A percentile compares a stretch with the other conserved stretches of the same genome.
Conservation (phyloP, 2,113 vertebrate species). For the Beaufortia kweichowensis region DNA sequence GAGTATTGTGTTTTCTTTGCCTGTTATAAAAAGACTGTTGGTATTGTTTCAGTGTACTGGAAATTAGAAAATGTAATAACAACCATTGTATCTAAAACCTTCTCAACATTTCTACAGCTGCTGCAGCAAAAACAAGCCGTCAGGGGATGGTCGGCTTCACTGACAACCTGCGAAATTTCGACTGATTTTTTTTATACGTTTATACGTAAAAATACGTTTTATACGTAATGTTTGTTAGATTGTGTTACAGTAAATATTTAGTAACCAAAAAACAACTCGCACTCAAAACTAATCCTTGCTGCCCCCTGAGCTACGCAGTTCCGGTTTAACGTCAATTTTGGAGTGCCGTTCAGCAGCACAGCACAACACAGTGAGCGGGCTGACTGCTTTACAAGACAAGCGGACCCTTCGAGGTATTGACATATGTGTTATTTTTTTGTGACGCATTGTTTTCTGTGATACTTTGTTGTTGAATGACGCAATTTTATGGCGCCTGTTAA, state of each 20-base stretch:
- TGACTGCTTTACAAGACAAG: slow-evolving; percentile 21
- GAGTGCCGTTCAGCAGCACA: slow-evolving; percentile 25
- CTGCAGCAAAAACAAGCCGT: background rate
- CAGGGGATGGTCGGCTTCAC: too few relatives aligned
- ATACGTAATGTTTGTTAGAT: background rate
- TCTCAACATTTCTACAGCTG: background rate
- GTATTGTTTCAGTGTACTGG: too few relatives aligned
- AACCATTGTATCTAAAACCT: too few relatives aligned
- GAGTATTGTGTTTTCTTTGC: too few relatives aligned
- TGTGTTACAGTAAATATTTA: background rate
- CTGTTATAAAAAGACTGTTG: too few relatives aligned
- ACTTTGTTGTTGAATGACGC: background rate
- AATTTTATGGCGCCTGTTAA: background rate
- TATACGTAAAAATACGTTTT: too few relatives aligned
- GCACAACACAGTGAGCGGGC: slow-evolving; percentile 49
- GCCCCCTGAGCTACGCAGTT: slow-evolving; percentile 70
- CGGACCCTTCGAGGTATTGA: slow-evolving; percentile 1
- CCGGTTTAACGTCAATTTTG: slow-evolving; percentile 68
- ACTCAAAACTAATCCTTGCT: too few relatives aligned
- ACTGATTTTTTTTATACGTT: background rate
- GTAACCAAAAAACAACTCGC: too few relatives aligned
- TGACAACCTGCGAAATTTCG: background rate
- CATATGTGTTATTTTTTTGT: background rate
- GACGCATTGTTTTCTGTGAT: background rate
- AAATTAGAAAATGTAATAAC: too few relatives aligned